Percentiles rank a stretch among this genome's conserved stretches.
phyloP scores from a whole-genome alignment of 2,888 invertebrate genomes.

The Argyresthia albistria region DNA sequence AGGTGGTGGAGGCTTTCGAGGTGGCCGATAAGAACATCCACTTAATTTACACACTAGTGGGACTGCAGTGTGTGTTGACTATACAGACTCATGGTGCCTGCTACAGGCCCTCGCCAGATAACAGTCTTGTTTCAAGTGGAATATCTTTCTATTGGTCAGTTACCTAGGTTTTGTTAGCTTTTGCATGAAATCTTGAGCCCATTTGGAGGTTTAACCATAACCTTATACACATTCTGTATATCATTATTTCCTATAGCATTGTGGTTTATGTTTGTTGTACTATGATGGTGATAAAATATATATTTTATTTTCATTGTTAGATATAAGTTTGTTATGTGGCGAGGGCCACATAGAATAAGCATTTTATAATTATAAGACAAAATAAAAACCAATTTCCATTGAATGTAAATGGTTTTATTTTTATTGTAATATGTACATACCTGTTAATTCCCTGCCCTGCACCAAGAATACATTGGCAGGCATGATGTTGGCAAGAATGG shows the following conservation, averaged over 20 bases:
- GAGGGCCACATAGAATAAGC: constrained; percentile 9
- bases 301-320: not conserved
- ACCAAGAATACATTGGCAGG: no score
- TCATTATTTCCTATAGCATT: no score
- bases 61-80: constrained; percentile 11
- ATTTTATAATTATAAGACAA: constrained; percentile 5
- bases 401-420: not conserved
- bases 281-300: no score
- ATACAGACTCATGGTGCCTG: constrained; percentile 5
- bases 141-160: no score
- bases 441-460: no score
- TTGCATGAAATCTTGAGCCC: no score
- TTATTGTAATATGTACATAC: no score
- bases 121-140: not conserved
- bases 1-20: constrained; percentile 23
- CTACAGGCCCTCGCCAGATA: constrained; percentile 18
- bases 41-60: constrained; percentile 11
- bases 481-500: no score
- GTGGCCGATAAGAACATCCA: constrained; percentile 20
- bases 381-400: not conserved
- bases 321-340: constrained; percentile 6
- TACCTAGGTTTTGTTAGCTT: no score
- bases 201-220: no score
- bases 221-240: no score
- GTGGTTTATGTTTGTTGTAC: no score